Conservation (phyloP, 2,113 vertebrate species). For the Murina feae region DNA sequence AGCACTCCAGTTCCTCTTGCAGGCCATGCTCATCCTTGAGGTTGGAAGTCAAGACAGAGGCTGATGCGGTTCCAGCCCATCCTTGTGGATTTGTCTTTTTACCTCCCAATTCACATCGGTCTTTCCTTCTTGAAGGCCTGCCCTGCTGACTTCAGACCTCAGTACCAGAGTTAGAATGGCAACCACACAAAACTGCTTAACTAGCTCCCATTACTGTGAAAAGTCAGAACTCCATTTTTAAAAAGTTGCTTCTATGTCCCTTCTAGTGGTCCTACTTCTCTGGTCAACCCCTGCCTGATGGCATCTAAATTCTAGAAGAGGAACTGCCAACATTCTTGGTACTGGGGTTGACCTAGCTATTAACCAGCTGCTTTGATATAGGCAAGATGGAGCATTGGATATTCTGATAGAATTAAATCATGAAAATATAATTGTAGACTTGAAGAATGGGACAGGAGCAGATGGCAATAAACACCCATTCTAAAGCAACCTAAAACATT, state of each 20-base stretch:
- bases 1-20: not conserved
- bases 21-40: not conserved
- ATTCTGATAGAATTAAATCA: constrained; percentile 10
- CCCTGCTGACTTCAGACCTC: not conserved
- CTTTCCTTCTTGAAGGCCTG: not conserved
- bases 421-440: not conserved
- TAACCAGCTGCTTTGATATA: not conserved
- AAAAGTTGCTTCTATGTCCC: not conserved
- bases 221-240: not conserved
- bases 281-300: not conserved
- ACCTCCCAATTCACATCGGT: not conserved
- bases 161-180: not conserved
- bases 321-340: not conserved
- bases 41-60: not conserved
- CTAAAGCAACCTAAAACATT: not conserved
- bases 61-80: not conserved
- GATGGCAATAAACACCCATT: not conserved
- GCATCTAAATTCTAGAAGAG: not conserved
- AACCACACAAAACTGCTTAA: not conserved
- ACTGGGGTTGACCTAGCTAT: not conserved
- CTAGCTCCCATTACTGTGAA: not conserved
- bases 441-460: not conserved
- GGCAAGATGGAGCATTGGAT: not conserved
- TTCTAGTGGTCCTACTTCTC: not conserved
- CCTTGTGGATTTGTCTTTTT: not conserved